Evolutionary conservation across 53 echinoderm and acorn worm genomes (phyloP).

Genomic region (Mesocentrotus franciscanus): DNA sequence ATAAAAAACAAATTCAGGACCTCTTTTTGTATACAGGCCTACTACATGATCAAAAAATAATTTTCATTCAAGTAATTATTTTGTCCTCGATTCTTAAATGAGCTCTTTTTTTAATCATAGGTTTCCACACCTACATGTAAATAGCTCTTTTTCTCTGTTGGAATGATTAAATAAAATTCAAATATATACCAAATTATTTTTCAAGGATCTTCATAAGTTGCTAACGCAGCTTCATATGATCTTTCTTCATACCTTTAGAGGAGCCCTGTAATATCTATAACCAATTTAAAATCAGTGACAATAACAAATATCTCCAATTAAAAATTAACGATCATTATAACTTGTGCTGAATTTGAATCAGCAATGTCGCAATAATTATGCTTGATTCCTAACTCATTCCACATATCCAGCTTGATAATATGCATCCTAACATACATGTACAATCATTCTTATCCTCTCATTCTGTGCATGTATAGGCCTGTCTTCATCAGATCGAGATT

Average conservation of each 20-base stretch:
- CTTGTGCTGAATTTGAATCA: background rate
- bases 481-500: too few species aligned
- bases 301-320: background rate
- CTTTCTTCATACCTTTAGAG: background rate
- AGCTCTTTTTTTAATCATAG: background rate
- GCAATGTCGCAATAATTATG: background rate
- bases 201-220: background rate
- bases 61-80: too few species aligned
- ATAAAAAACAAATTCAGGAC: too few species aligned
- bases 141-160: background rate
- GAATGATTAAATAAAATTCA: background rate
- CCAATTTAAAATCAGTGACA: background rate
- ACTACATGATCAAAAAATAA: too few species aligned
- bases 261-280: background rate
- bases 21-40: too few species aligned
- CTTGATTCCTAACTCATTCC: background rate
- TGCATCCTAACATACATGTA: background rate
- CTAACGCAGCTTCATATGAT: background rate
- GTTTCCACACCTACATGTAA: background rate
- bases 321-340: background rate
- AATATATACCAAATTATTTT: slow-evolving; percentile 6
- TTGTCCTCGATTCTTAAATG: too few species aligned
- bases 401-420: background rate
- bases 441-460: background rate
- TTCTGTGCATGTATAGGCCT: background rate